Evolutionary conservation across 2,113 vertebrate genomes (phyloP), one percentile per base, ranked within the genome.

Genomic region (Daubentonia madagascariensis): DNA sequence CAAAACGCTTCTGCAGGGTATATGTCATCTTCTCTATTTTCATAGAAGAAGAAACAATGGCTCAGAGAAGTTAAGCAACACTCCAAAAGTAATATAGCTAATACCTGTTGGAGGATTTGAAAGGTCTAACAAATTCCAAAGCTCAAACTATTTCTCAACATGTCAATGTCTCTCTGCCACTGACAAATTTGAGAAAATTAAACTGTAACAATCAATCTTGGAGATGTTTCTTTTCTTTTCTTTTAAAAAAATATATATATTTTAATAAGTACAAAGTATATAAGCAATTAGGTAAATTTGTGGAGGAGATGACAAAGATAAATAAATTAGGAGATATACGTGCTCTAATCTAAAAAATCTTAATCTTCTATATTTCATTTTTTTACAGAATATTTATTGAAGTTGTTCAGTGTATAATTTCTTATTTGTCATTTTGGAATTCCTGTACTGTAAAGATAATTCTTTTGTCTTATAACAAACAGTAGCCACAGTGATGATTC

Each of bases 301-400:
- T 48, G 22, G 16, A 61, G 23, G 85, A 92, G 35, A 54, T 61
- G 43, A 50, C 16, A 37, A 92, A 83, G 20, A 59, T 9, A 40
- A 7, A 9, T 1, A 83, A 37, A n/a, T 72, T 72, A 61, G 76
- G 65, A 83, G 1, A 20, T 83, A 28, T 20, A 92, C 83, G 4
- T 57, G 20, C 40, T 83, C 4, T 54, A 70, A 45, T 45, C 8
- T 72, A 92, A 72, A 54, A 8, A 12, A 63, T 22, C 3, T 20
- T 52, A 20, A 6, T 76, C 32, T 79, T 63, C 13, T 28, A 8
- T n/a, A 25, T 84, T 73, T 67, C 16, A 65, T 48, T 45, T 37
- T 63, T 52, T 59, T 11, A 17, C 22, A n/a, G 79, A 72, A 28
- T n/a, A 50, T 95, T 99, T 98, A 72, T 73, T 59, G 16, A 84